phyloP scores from a whole-genome alignment of 2,113 vertebrate species.

The Oplegnathus fasciatus region DNA sequence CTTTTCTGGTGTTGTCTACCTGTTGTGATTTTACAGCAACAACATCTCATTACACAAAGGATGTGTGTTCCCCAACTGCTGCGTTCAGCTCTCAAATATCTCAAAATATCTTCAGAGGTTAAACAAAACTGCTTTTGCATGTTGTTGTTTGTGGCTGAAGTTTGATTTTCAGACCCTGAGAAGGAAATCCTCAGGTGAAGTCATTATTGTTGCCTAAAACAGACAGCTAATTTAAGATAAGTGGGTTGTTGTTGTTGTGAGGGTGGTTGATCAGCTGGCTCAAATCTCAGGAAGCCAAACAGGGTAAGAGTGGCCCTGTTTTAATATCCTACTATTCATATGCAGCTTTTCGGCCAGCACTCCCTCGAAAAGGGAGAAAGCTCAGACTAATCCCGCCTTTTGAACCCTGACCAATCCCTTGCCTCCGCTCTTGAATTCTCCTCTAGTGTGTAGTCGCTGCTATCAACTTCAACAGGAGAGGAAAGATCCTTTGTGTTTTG shows the following conservation, averaged over 20 bases:
- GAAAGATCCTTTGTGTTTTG: constrained; percentile 14
- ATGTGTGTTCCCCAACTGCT: not conserved
- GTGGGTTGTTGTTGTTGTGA: not conserved
- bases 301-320: not conserved
- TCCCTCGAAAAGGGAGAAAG: constrained; percentile 35
- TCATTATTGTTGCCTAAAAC: constrained; percentile 1
- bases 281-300: not conserved
- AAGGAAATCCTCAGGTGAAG: not conserved
- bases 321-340: constrained; percentile 3
- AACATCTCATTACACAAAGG: not conserved
- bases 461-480: constrained; percentile 33
- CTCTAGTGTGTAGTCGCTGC: constrained; percentile 7
- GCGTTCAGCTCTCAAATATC: not conserved
- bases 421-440: constrained; percentile 20
- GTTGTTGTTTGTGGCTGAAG: not conserved
- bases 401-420: constrained; percentile 49
- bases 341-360: constrained; percentile 8
- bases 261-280: not conserved
- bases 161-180: not conserved
- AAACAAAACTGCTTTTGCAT: not conserved
- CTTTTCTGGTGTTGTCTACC: not conserved
- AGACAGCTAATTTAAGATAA: not conserved
- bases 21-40: not conserved
- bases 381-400: constrained; percentile 44
- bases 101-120: not conserved